Conservation (phyloP, 2,113 vertebrate genomes). For the Eretmochelys imbricata region DNA sequence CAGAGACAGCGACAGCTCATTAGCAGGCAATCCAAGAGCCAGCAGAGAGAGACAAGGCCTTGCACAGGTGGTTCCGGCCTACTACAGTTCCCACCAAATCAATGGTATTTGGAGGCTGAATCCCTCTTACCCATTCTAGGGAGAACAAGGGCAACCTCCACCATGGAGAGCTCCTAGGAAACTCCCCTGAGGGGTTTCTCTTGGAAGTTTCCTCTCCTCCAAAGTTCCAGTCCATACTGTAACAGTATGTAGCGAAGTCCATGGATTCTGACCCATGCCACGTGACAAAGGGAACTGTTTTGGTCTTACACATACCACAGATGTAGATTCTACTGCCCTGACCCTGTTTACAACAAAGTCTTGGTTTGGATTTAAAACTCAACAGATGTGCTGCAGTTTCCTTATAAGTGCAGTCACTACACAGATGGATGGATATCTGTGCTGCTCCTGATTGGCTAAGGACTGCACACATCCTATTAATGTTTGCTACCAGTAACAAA, state of each 20-base stretch:
- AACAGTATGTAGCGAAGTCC: neutral
- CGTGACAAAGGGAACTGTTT: neutral
- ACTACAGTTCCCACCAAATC: neutral
- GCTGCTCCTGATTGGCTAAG: neutral
- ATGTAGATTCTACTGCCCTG: neutral
- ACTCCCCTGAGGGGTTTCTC: neutral
- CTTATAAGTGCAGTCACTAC: accelerated
- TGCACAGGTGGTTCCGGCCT: no score
- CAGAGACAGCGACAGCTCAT: neutral
- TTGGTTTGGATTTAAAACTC: neutral
- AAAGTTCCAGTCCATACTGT: neutral
- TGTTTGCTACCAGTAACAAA: neutral
- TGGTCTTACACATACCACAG: accelerated
- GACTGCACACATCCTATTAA: neutral
- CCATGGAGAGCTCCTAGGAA: neutral
- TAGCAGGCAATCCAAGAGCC: neutral
- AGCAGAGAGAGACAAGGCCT: neutral
- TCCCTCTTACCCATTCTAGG: neutral
- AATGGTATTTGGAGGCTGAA: neutral
- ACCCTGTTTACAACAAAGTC: neutral
- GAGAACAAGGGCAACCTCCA: neutral
- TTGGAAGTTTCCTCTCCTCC: neutral
- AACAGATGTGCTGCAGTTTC: accelerated
- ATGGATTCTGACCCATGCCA: neutral
- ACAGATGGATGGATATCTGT: neutral